A percentile compares a stretch with the other conserved stretches of the same genome.
phyloP scores from a whole-genome alignment of 92 coral and sea anemone species.

The Ricordea florida region DNA sequence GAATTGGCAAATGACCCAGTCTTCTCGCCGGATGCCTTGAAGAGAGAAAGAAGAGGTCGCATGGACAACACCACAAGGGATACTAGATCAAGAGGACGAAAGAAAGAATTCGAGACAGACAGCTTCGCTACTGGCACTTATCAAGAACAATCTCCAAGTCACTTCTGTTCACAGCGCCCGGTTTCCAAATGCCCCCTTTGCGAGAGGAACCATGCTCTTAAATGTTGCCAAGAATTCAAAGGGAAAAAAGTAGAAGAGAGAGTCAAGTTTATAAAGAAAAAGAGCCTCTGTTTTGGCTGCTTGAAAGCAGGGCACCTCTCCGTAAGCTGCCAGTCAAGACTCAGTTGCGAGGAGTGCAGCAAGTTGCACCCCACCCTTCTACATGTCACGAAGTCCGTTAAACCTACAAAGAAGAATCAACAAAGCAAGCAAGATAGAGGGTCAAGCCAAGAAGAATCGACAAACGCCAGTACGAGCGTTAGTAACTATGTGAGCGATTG shows the following conservation, averaged over 20 bases:
- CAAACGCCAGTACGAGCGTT: too few species aligned
- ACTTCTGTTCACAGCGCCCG: too few species aligned
- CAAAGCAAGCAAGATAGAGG: neutral
- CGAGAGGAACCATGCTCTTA: neutral
- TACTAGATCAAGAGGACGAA: neutral
- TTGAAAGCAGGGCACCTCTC: slow-evolving; percentile 43
- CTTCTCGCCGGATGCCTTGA: slow-evolving; percentile 61
- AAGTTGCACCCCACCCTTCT: slow-evolving; percentile 30
- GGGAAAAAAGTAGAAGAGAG: neutral
- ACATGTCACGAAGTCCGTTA: neutral
- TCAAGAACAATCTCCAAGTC: too few species aligned
- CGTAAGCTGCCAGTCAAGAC: slow-evolving; percentile 10
- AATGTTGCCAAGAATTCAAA: neutral
- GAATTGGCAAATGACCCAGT: slow-evolving; percentile 65
- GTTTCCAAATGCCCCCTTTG: neutral
- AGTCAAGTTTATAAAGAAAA: slow-evolving; percentile 9
- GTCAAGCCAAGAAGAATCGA: neutral
- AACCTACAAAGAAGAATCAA: neutral
- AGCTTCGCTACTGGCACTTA: slow-evolving; percentile 10
- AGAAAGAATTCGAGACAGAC: neutral
- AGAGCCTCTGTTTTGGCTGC: slow-evolving; percentile 34
- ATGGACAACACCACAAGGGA: neutral
- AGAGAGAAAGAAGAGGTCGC: slow-evolving; percentile 16
- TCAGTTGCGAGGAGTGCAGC: slow-evolving; percentile 45
- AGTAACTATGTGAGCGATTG: too few species aligned